phyloP scores from a whole-genome alignment of 2,888 invertebrate genomes.

The Volucella bombylans region DNA sequence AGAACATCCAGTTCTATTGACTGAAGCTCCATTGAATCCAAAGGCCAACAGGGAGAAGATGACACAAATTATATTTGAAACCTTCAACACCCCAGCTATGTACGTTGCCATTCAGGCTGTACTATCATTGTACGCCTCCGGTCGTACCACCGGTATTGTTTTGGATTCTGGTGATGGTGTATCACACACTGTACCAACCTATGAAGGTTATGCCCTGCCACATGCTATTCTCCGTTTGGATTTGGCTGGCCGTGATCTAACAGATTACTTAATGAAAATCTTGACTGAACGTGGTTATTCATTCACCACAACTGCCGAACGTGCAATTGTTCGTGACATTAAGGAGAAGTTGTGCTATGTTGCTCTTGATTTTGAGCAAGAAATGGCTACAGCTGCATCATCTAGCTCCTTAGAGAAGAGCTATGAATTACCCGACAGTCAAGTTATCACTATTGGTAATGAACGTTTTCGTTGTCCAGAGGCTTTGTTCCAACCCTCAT shows the following conservation, averaged over 20 bases:
- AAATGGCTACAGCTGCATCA: slow-evolving; percentile 96
- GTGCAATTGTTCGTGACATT: slow-evolving; percentile 97
- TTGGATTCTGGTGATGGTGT: too few species aligned
- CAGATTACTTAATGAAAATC: slow-evolving; percentile 97
- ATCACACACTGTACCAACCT: too few species aligned
- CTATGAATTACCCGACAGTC: slow-evolving; percentile 94
- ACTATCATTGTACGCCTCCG: too few species aligned
- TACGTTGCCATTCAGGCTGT: too few species aligned
- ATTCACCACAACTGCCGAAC: slow-evolving; percentile 95
- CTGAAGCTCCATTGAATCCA: too few species aligned
- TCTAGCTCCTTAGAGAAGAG: slow-evolving; percentile 96
- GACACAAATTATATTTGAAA: too few species aligned
- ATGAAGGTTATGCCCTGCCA: too few species aligned
- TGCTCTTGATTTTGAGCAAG: slow-evolving; percentile 95
- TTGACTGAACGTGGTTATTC: slow-evolving; percentile 95
- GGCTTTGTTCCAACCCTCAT: slow-evolving; percentile 96
- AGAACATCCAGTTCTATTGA: too few species aligned
- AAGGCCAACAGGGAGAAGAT: too few species aligned
- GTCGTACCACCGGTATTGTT: too few species aligned
- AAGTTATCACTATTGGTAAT: slow-evolving; percentile 95
- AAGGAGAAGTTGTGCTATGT: slow-evolving; percentile 97
- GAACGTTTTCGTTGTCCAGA: slow-evolving; percentile 97
- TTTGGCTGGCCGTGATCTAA: slow-evolving; percentile 95
- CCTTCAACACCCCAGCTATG: too few species aligned
- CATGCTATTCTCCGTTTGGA: too few species aligned